These are phyloP conservation scores for Buceros bicornis DNA, from an alignment of 2,797 vertebrate genomes.

Conservation along the genomic window DNA sequence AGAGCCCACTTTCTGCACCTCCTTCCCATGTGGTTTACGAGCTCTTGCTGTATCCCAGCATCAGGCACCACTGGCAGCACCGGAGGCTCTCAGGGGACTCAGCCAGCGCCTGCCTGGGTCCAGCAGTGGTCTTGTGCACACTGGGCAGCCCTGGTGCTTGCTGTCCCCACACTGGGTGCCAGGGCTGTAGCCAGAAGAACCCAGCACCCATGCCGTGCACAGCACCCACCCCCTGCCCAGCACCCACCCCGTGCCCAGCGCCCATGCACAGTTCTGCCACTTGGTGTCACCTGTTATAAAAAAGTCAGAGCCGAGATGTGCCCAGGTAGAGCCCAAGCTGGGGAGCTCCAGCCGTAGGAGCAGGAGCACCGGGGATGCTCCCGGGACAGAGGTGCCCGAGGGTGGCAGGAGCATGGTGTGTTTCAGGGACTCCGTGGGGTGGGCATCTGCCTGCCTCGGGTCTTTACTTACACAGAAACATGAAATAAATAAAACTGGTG, in stretches of 20 bases:
- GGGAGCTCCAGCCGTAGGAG: background rate
- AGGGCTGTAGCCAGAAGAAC: background rate
- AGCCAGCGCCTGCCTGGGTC: background rate
- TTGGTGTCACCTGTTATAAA: constrained; percentile 43
- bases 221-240: background rate
- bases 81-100: background rate
- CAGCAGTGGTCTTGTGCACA: background rate
- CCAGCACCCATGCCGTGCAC: background rate
- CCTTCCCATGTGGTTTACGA: background rate
- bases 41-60: background rate
- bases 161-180: background rate
- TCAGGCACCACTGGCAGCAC: background rate
- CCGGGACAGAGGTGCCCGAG: background rate
- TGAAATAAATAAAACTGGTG: background rate
- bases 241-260: fast-evolving
- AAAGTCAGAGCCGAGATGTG: background rate
- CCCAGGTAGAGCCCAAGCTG: background rate
- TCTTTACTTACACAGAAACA: background rate
- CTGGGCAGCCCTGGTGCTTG: background rate
- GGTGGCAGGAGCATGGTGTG: background rate
- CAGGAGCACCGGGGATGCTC: background rate
- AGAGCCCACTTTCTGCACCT: background rate
- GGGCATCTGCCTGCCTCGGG: background rate
- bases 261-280: background rate
- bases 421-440: background rate